Base-by-base conservation (phyloP, 2,797 vertebrate species). In the Clarias platycephalus region DNA sequence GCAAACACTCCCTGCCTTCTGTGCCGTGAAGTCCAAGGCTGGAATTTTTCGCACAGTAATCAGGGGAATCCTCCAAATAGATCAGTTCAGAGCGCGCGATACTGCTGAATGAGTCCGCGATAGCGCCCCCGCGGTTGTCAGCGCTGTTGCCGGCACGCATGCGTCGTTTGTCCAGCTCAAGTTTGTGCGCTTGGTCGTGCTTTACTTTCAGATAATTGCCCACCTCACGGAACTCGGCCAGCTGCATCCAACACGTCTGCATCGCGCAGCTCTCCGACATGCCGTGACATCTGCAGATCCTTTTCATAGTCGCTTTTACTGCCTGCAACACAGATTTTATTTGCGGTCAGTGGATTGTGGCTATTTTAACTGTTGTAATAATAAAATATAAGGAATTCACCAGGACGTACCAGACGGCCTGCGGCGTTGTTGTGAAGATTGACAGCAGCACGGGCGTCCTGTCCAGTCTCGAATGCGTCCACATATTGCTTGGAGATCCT, bases 381-480 rank as follows among this genome's bases (percentile, higher is more conserved):
- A 34, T 63, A 62, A 26, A 49, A 79, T 1, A 79, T n/a, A 15
- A 24, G 1, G 24, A 26, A 34, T 76, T 58, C 2, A 60, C 24
- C 58, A 49, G 8, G 37, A 85, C 95, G 92, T 91, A 99, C 97
- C 91, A 97, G 92, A 92, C 97, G 95, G 81, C 98, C 98, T 0
- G 95, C 97, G 81, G 97, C 97, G 57, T 99, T 99, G 93, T 99
- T 99, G 86, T 99, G 98, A 89, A 98, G 95, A 92, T 99, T 99
- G 79, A 99, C 96, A 79, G 97, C 94, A 1, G 98, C 97, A 0
- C 98, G 96, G 4, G 97, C 95, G 28, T 99, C 98, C 0, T 97
- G 97, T 0, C 97, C 98, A 10, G 95, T 96, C 93, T 99, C 98
- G 86, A 99, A 88, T 74, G 96, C 95, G 87, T 99, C 98, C 88